These are phyloP conservation scores for Prenolepis imparis DNA, from an alignment of 2,888 invertebrate genomes.

Conservation along the genomic window DNA sequence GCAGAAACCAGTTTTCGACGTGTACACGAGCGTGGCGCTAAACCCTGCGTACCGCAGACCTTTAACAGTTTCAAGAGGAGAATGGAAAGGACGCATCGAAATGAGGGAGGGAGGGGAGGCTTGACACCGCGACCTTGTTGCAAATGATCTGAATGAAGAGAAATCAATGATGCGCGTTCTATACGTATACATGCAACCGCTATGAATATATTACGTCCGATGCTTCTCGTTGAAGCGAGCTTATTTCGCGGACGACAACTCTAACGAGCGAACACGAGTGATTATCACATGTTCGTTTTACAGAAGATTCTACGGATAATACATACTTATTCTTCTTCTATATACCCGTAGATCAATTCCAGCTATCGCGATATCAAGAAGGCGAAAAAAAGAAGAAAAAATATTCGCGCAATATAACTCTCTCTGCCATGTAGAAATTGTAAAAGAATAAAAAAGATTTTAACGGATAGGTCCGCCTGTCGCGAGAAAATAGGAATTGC, in stretches of 20 bases:
- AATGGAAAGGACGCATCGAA: not conserved
- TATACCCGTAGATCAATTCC: not conserved
- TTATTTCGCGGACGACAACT: conserved; percentile 42
- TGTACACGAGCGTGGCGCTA: conserved; percentile 57
- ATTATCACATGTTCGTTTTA: conserved; percentile 38
- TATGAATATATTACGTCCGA: conserved; percentile 35
- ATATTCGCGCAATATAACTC: not conserved
- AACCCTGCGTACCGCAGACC: conserved; percentile 28
- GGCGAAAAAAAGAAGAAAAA: not conserved
- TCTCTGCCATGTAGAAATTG: not conserved
- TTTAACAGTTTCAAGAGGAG: conserved; percentile 24
- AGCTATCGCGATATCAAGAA: not conserved
- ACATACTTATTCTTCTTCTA: not conserved
- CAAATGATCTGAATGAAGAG: conserved; percentile 42
- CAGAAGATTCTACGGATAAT: conserved; percentile 1
- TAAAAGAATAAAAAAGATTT: conserved; percentile 44
- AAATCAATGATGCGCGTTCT: conserved; percentile 39
- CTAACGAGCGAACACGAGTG: conserved; percentile 42
- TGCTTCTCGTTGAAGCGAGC: conserved; percentile 26
- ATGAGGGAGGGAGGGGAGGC: not conserved
- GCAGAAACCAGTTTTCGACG: conserved; percentile 71
- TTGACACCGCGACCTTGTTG: conserved; percentile 21
- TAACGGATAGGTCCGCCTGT: conserved; percentile 51
- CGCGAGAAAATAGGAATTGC: conserved; percentile 57
- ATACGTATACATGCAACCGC: not conserved